Percentiles rank a stretch among this genome's conserved stretches.
These are phyloP conservation scores for Asbolus verrucosus DNA, from an alignment of 1,140 invertebrate species.

Conservation along the genomic window DNA sequence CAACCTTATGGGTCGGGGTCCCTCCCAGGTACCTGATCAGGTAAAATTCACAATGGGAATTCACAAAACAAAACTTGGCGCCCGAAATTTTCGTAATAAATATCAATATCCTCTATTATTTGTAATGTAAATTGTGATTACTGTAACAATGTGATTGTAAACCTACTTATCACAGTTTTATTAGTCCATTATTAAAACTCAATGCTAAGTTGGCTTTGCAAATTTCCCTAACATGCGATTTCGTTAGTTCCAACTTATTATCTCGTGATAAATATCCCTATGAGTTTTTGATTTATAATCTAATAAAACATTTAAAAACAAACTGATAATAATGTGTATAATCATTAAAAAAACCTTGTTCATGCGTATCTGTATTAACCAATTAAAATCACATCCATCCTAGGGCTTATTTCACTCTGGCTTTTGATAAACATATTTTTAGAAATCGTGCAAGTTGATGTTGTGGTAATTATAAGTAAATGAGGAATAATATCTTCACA, in stretches of 20 bases:
- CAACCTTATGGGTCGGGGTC: slow-evolving; percentile 40
- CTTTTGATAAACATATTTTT: slow-evolving; percentile 8
- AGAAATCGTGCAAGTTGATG: background rate
- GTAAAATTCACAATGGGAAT: slow-evolving; percentile 39
- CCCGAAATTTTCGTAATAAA: slow-evolving; percentile 2
- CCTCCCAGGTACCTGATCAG: slow-evolving; percentile 24
- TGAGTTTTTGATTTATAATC: slow-evolving; percentile 42
- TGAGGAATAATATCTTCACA: slow-evolving; percentile 31
- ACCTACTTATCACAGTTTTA: slow-evolving; percentile 30
- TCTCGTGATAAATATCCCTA: slow-evolving; percentile 37
- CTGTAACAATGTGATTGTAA: slow-evolving; percentile 1
- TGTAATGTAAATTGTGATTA: slow-evolving; percentile 23
- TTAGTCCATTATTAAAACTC: slow-evolving; percentile 6
- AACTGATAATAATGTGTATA: slow-evolving; percentile 41
- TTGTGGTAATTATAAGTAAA: slow-evolving; percentile 23
- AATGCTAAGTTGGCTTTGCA: slow-evolving; percentile 4
- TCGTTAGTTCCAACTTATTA: slow-evolving; percentile 6
- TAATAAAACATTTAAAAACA: slow-evolving; percentile 41
- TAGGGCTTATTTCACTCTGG: background rate
- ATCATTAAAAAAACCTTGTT: slow-evolving; percentile 38
- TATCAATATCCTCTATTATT: slow-evolving; percentile 9
- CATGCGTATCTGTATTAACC: slow-evolving; percentile 5
- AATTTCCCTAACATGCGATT: background rate
- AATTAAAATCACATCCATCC: slow-evolving; percentile 9
- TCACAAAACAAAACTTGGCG: slow-evolving; percentile 30